phyloP scores from a whole-genome alignment of 2,113 vertebrate species.

The Vidua chalybeata region DNA sequence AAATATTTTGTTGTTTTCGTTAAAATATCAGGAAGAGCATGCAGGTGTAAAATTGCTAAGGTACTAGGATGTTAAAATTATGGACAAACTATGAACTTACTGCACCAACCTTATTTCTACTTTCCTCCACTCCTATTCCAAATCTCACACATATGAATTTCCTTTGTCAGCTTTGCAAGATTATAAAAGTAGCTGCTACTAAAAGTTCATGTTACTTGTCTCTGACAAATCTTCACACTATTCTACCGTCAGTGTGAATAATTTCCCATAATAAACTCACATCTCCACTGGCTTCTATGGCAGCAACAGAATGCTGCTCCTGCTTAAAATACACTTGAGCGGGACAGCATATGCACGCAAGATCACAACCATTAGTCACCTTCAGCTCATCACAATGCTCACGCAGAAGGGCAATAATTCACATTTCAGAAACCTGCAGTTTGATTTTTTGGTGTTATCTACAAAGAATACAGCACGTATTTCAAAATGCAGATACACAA shows the following conservation, averaged over 20 bases:
- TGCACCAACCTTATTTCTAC: background rate
- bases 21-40: background rate
- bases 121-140: background rate
- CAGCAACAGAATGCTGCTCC: background rate
- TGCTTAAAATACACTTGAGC: background rate
- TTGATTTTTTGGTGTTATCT: background rate
- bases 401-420: background rate
- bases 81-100: background rate
- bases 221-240: background rate
- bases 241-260: background rate
- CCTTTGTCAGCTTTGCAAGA: background rate
- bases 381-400: background rate
- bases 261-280: background rate
- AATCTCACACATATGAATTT: background rate
- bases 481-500: background rate
- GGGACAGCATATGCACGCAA: accelerated
- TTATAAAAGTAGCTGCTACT: background rate
- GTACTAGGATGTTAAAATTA: background rate
- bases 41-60: background rate
- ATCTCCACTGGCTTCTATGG: background rate
- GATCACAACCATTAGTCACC: background rate
- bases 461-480: background rate
- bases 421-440: background rate
- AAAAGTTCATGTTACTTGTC: background rate
- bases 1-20: background rate